These are phyloP conservation scores for Iselma pallidipennis DNA, from an alignment of 2,888 invertebrate species.

Conservation along the genomic window DNA sequence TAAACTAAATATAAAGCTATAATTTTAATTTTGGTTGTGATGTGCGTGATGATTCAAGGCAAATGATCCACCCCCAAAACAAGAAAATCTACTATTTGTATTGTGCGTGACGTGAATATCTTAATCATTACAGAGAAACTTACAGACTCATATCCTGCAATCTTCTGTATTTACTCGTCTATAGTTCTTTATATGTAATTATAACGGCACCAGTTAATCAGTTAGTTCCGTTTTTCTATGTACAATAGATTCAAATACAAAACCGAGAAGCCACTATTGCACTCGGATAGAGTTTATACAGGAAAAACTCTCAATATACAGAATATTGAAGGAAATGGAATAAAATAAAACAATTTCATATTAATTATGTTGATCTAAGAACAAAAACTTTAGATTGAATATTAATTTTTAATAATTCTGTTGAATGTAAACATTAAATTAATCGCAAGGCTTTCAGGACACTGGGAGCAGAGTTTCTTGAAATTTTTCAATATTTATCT, in stretches of 20 bases:
- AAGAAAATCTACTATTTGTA: background rate
- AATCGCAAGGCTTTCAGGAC: background rate
- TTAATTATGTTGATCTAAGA: background rate
- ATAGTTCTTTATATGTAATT: background rate
- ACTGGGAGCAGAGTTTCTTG: too few species aligned
- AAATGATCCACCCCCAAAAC: background rate
- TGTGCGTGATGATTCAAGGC: background rate
- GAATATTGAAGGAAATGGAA: too few species aligned
- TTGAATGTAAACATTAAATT: background rate
- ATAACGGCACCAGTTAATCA: background rate
- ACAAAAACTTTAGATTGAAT: background rate
- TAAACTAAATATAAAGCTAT: background rate
- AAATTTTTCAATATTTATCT: too few species aligned
- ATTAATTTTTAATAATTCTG: background rate
- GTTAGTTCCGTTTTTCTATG: background rate
- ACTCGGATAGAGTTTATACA: too few species aligned
- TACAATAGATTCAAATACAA: too few species aligned
- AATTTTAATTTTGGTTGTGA: background rate
- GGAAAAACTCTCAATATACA: too few species aligned
- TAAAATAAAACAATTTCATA: background rate
- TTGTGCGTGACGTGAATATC: background rate
- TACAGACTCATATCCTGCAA: background rate
- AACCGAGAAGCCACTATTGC: too few species aligned
- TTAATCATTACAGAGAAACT: background rate
- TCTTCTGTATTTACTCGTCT: background rate